Conservation (phyloP, 2,888 invertebrate genomes). For the Acholoe squamosa region DNA sequence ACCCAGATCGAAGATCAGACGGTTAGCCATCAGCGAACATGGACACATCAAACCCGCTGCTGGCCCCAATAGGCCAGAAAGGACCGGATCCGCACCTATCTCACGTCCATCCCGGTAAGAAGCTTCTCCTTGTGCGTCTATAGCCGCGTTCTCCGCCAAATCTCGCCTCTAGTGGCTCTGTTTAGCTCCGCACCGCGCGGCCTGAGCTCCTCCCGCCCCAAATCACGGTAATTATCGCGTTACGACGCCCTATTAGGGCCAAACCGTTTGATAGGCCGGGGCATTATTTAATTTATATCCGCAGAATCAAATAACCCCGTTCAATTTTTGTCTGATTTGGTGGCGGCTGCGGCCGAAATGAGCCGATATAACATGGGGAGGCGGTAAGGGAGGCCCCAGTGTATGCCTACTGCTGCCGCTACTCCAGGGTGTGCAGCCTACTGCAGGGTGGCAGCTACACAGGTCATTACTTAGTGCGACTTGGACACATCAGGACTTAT, state of each 20-base stretch:
- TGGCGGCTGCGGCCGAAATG: not conserved
- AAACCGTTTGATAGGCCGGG: constrained; percentile 45
- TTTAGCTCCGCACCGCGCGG: too few relatives aligned
- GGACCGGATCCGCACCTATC: constrained; percentile 53
- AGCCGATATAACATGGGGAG: constrained; percentile 16
- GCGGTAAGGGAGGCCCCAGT: not conserved
- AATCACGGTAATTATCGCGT: constrained; percentile 59
- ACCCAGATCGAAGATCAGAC: constrained; percentile 54
- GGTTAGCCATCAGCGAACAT: constrained; percentile 32
- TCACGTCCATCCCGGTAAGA: constrained; percentile 56
- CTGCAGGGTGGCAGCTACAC: not conserved
- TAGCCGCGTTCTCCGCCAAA: not conserved
- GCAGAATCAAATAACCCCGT: constrained; percentile 59
- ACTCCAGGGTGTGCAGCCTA: not conserved
- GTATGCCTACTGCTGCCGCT: not conserved
- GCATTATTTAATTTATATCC: constrained; percentile 61
- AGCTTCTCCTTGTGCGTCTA: not conserved
- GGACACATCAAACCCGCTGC: constrained; percentile 46
- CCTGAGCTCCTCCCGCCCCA: not conserved
- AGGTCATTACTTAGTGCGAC: constrained; percentile 33
- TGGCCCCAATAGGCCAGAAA: constrained; percentile 22
- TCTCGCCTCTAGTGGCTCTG: not conserved
- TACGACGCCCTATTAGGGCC: constrained; percentile 23
- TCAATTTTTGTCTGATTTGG: constrained; percentile 59
- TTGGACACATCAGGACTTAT: constrained; percentile 50